phyloP scores from a whole-genome alignment of 1,140 invertebrate species.

The Lamellibrachia luymesi region DNA sequence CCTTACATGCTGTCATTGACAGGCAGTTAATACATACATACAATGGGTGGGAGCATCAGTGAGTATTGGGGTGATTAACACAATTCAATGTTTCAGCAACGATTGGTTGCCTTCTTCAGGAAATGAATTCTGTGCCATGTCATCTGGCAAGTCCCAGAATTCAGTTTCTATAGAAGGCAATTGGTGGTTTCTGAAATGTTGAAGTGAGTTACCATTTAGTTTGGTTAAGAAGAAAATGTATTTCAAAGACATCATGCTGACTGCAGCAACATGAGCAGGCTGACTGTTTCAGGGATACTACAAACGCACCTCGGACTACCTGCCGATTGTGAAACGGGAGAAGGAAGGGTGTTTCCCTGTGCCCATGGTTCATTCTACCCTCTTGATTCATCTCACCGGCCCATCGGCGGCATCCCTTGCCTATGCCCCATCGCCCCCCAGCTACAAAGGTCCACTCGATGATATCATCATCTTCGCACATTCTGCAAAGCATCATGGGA shows the following conservation, averaged over 20 bases:
- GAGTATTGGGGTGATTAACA: constrained; percentile 33
- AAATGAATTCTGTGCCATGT: too few relatives aligned
- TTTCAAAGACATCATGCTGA: too few relatives aligned
- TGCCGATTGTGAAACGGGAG: constrained; percentile 73
- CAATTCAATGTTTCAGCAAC: too few relatives aligned
- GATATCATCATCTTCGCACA: constrained; percentile 94
- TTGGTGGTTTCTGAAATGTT: too few relatives aligned
- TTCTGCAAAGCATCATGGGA: constrained; percentile 67
- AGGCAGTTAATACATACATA: constrained; percentile 61
- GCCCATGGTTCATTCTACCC: constrained; percentile 88
- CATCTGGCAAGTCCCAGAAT: too few relatives aligned
- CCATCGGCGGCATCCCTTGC: constrained; percentile 69
- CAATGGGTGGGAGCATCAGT: constrained; percentile 75
- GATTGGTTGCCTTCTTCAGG: too few relatives aligned
- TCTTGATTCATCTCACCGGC: constrained; percentile 76
- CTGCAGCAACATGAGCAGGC: too few relatives aligned
- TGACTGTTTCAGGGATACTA: constrained; percentile 75
- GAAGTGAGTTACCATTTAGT: too few relatives aligned
- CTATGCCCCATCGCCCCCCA: constrained; percentile 69
- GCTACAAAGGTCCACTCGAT: constrained; percentile 73
- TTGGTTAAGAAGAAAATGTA: too few relatives aligned
- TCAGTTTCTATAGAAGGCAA: too few relatives aligned
- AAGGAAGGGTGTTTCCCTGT: constrained; percentile 77
- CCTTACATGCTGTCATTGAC: too few relatives aligned
- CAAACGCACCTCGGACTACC: constrained; percentile 80